phyloP scores from a whole-genome alignment of 2,888 invertebrate species.

The Melanchra persicariae region DNA sequence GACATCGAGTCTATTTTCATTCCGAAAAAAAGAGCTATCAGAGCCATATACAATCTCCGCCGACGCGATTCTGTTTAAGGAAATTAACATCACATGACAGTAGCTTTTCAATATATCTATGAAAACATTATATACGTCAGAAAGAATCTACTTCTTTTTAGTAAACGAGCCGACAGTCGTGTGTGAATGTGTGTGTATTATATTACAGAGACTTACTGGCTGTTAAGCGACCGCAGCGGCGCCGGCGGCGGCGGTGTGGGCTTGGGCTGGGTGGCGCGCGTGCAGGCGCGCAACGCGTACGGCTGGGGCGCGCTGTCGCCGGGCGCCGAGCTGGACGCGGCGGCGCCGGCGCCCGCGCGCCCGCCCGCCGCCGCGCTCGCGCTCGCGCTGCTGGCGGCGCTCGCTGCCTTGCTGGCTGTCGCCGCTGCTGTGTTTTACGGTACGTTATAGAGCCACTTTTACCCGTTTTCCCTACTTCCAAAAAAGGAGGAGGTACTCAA shows the following conservation, averaged over 20 bases:
- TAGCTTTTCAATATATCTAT: too few species aligned
- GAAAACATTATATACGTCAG: too few species aligned
- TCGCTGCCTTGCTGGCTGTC: conserved; percentile 79
- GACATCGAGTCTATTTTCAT: too few species aligned
- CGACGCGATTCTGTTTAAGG: too few species aligned
- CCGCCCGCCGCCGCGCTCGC: conserved; percentile 92
- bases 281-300: conserved; percentile 94
- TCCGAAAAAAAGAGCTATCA: too few species aligned
- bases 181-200: background rate
- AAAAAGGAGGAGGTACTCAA: too few species aligned
- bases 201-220: conserved; percentile 93
- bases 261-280: conserved; percentile 93
- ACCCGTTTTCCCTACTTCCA: too few species aligned
- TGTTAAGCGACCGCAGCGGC: conserved; percentile 92
- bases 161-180: too few species aligned
- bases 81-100: too few species aligned
- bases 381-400: conserved; percentile 91
- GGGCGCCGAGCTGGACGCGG: conserved; percentile 89
- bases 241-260: conserved; percentile 91
- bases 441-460: conserved; percentile 47
- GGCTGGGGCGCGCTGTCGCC: conserved; percentile 96
- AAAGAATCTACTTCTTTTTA: too few species aligned
- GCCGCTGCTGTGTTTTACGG: conserved; percentile 77
- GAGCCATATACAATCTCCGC: too few species aligned
- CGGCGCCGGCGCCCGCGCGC: conserved; percentile 68